Percentiles rank a stretch among this genome's conserved stretches.
Evolutionary conservation across 2,888 invertebrate genomes (phyloP).

Genomic region (Erebia aethiops): DNA sequence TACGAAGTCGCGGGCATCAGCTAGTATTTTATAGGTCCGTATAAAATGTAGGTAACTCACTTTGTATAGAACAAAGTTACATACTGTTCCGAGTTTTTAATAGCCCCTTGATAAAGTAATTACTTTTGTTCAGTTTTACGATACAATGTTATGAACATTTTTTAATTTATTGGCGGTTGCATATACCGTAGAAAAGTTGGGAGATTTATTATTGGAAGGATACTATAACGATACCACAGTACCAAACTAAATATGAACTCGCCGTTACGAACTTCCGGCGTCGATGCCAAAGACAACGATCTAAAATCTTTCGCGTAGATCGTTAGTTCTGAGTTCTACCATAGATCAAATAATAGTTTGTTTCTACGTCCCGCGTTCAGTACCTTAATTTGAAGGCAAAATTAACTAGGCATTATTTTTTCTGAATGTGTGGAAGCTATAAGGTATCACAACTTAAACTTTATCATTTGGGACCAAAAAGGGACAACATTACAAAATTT

Average conservation of each 20-base stretch:
- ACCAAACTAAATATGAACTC: slow-evolving; percentile 63
- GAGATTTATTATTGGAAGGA: slow-evolving; percentile 67
- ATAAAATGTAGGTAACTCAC: no score
- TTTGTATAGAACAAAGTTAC: slow-evolving; percentile 3
- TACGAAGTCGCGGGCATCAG: no score
- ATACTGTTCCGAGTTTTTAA: slow-evolving; percentile 18
- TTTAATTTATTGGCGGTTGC: slow-evolving; percentile 40
- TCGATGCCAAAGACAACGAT: neutral
- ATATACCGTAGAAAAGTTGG: slow-evolving; percentile 46
- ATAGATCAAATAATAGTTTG: no score
- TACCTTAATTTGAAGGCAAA: no score
- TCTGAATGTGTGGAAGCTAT: no score
- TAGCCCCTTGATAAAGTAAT: slow-evolving; percentile 29
- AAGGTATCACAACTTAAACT: no score
- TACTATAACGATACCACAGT: slow-evolving; percentile 62
- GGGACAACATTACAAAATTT: no score
- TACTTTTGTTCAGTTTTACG: slow-evolving; percentile 30
- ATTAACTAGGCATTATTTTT: no score
- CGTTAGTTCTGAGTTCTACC: no score
- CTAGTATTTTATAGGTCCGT: no score
- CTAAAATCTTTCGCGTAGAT: neutral
- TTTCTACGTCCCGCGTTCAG: no score
- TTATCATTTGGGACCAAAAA: no score
- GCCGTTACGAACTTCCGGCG: slow-evolving; percentile 61
- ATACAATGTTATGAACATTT: slow-evolving; percentile 28